Percentiles rank a stretch among this genome's conserved stretches.
phyloP scores from a whole-genome alignment of 2,113 vertebrate genomes.

The Pogonocichla stellata region DNA sequence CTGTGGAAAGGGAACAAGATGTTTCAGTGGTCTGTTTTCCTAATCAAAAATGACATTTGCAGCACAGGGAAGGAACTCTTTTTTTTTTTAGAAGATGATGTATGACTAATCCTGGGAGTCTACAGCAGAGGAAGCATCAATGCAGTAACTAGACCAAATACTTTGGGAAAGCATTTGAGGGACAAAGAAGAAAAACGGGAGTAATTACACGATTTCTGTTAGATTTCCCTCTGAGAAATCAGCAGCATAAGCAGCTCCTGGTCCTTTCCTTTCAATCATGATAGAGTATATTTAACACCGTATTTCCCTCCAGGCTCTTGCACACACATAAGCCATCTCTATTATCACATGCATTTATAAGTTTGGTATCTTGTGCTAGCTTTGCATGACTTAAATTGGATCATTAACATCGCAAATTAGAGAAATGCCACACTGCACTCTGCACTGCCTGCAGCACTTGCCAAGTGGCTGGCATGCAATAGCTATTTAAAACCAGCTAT shows the following conservation, averaged over 20 bases:
- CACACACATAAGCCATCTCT: neutral
- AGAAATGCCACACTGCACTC: neutral
- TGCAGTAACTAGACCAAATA: neutral
- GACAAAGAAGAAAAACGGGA: neutral
- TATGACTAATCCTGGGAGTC: neutral
- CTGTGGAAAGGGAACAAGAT: neutral
- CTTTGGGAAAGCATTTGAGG: neutral
- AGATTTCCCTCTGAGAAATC: neutral
- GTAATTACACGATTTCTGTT: conserved; percentile 28
- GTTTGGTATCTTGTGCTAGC: conserved; percentile 8
- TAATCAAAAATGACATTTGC: neutral
- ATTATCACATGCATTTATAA: conserved; percentile 16
- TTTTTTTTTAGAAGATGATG: neutral
- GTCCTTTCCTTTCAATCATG: neutral
- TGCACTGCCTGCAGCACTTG: neutral
- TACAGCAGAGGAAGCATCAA: neutral
- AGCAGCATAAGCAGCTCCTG: neutral
- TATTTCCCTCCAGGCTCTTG: conserved; percentile 21
- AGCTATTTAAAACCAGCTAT: conserved; percentile 15
- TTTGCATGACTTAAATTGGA: conserved; percentile 38
- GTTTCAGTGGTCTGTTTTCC: neutral
- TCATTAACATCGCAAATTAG: conserved; percentile 61
- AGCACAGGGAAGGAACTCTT: neutral
- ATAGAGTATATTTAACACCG: neutral
- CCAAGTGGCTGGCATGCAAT: neutral